Conservation (phyloP, 2,113 vertebrate species). For the Mirza zaza region DNA sequence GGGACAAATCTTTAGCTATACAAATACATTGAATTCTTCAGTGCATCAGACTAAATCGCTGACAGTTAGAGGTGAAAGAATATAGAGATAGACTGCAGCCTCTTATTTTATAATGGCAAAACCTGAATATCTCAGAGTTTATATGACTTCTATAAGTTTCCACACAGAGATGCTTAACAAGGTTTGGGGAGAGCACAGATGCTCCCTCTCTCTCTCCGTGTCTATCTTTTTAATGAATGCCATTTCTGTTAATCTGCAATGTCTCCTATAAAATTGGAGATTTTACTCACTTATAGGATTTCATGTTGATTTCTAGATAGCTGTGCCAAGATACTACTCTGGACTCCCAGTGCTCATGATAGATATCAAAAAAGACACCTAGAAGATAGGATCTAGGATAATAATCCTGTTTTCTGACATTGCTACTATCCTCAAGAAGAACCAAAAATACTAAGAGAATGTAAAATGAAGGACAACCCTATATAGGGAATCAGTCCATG, state of each 20-base stretch:
- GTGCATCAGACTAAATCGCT: neutral
- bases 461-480: neutral
- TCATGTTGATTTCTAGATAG: neutral
- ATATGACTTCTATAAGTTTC: neutral
- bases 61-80: neutral
- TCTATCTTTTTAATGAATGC: neutral
- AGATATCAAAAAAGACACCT: neutral
- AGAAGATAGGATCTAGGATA: neutral
- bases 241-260: neutral
- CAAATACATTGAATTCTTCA: neutral
- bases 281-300: neutral
- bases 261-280: neutral
- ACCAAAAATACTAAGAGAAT: neutral
- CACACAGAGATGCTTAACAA: neutral
- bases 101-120: neutral
- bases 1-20: neutral
- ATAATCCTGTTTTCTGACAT: neutral
- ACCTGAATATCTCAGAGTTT: neutral
- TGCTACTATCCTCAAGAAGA: neutral
- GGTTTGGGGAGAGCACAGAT: neutral
- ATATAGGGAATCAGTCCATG: neutral
- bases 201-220: neutral
- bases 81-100: neutral
- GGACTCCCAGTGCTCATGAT: neutral
- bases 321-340: neutral